Percentiles rank a stretch among this genome's conserved stretches.
Conservation (phyloP, 92 coral and sea anemone genomes). For the Actinostola sp. region DNA sequence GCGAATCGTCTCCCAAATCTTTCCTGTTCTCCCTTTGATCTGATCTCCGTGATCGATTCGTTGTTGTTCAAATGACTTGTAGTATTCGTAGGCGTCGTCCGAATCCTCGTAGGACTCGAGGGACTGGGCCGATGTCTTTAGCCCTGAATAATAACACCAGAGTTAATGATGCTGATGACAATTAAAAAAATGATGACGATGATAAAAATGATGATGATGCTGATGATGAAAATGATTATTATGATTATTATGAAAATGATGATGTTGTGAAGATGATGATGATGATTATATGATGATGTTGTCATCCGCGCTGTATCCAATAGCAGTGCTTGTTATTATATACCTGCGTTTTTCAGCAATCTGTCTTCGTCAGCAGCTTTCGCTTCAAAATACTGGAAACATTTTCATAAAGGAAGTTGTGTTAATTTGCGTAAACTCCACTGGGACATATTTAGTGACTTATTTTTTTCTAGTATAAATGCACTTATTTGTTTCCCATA, state of each 20-base stretch:
- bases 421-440: not conserved
- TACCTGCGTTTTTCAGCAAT: conserved; percentile 43
- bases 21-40: conserved; percentile 13
- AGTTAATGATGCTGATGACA: too few relatives aligned
- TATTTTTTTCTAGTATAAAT: not conserved
- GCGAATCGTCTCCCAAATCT: conserved; percentile 14
- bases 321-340: not conserved
- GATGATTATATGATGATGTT: too few relatives aligned
- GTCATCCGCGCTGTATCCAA: too few relatives aligned
- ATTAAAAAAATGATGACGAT: too few relatives aligned
- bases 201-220: too few relatives aligned
- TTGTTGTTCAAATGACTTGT: conserved; percentile 18
- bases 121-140: conserved; percentile 18
- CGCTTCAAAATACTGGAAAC: conserved; percentile 58
- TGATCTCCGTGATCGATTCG: not conserved
- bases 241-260: too few relatives aligned
- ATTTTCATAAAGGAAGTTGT: not conserved
- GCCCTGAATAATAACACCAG: too few relatives aligned
- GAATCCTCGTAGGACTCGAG: not conserved
- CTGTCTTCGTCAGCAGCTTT: conserved; percentile 41
- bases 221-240: too few relatives aligned
- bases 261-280: too few relatives aligned
- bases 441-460: not conserved
- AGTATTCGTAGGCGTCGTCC: conserved; percentile 24
- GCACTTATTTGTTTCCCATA: not conserved